Percentiles rank a stretch among this genome's conserved stretches.
Conservation (phyloP, 1,140 invertebrate species). For the Phortica variegata region DNA sequence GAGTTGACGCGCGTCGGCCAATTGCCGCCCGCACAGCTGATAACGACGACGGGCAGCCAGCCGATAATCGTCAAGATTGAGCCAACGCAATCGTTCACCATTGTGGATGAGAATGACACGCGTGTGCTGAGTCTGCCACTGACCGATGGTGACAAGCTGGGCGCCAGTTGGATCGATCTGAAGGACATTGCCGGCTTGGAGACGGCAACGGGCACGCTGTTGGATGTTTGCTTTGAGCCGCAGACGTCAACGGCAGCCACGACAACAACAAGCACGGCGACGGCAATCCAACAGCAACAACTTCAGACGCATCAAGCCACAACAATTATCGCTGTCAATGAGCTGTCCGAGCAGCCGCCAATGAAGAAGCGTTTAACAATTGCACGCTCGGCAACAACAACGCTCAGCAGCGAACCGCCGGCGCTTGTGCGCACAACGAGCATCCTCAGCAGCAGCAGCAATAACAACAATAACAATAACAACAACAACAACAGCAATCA, state of each 20-base stretch:
- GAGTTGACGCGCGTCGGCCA: constrained; percentile 22
- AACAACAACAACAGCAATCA: constrained; percentile 11
- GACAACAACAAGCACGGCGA: constrained; percentile 18
- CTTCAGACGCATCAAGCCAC: constrained; percentile 22
- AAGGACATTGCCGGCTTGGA: constrained; percentile 51
- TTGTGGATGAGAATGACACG: constrained; percentile 48
- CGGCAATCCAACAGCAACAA: not conserved
- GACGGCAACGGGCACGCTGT: constrained; percentile 32
- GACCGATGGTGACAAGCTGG: constrained; percentile 43
- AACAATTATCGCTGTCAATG: too few relatives aligned
- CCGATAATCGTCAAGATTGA: constrained; percentile 54
- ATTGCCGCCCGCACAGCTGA: constrained; percentile 27
- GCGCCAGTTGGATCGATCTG: constrained; percentile 52
- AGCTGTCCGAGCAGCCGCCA: too few relatives aligned
- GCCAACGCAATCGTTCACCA: constrained; percentile 48
- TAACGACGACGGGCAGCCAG: constrained; percentile 39
- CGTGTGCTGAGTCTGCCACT: constrained; percentile 44
- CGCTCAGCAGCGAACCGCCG: not conserved
- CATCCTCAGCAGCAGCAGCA: constrained; percentile 14
- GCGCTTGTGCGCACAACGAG: constrained; percentile 23
- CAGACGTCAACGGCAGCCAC: constrained; percentile 11
- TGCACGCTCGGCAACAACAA: too few relatives aligned
- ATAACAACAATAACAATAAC: constrained; percentile 15
- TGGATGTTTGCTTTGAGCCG: constrained; percentile 48
- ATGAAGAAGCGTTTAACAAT: not conserved